phyloP scores from a whole-genome alignment of 2,888 invertebrate genomes.

The Limnephilus lunatus region DNA sequence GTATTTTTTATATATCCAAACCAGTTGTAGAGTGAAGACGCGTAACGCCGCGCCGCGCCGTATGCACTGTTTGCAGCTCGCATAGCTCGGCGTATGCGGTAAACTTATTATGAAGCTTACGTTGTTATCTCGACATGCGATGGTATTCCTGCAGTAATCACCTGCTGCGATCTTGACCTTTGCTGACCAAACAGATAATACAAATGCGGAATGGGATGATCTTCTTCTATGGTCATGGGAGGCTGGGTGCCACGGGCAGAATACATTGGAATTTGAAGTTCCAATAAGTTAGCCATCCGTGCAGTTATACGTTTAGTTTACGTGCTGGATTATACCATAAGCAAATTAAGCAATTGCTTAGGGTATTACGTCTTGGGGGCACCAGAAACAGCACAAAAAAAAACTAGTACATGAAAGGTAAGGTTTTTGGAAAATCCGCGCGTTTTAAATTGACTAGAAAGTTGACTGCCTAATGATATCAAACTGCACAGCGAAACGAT shows the following conservation, averaged over 20 bases:
- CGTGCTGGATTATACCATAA: too few species aligned
- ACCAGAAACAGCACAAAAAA: too few species aligned
- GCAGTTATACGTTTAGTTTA: too few species aligned
- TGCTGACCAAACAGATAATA: not conserved
- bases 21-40: not conserved
- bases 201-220: not conserved
- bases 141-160: conserved; percentile 29
- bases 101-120: not conserved
- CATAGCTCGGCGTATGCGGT: not conserved
- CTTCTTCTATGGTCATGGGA: not conserved
- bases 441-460: too few species aligned
- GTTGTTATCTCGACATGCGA: not conserved
- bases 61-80: not conserved
- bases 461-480: too few species aligned
- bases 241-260: not conserved
- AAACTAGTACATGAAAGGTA: too few species aligned
- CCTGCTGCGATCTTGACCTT: conserved; percentile 29
- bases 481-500: too few species aligned
- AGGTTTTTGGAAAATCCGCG: too few species aligned
- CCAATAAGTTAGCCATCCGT: not conserved
- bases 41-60: not conserved
- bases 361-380: too few species aligned
- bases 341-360: too few species aligned
- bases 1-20: not conserved
- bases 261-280: not conserved